phyloP scores from a whole-genome alignment of 2,888 invertebrate species.

The Dicyrtomina minuta region DNA sequence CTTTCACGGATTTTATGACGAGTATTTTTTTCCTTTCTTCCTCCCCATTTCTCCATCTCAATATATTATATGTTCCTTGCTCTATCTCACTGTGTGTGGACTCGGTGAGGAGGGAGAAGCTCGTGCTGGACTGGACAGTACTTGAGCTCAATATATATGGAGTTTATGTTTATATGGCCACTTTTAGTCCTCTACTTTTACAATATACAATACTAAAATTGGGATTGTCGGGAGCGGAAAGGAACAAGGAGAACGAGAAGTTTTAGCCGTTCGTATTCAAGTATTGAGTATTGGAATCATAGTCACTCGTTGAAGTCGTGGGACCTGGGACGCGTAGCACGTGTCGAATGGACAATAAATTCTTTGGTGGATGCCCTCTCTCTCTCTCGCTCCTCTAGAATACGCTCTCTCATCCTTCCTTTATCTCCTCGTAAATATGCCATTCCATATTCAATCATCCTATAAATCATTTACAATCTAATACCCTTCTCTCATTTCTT shows the following conservation, averaged over 20 bases:
- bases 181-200: not conserved
- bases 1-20: conserved; percentile 43
- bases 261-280: not conserved
- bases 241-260: not conserved
- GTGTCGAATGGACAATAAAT: conserved; percentile 43
- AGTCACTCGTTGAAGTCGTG: not conserved
- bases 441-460: conserved; percentile 44
- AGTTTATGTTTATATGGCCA: not conserved
- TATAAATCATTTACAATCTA: conserved; percentile 40
- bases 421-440: conserved; percentile 47
- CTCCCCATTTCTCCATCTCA: conserved; percentile 18
- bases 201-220: not conserved
- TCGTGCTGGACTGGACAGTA: conserved; percentile 4
- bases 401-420: conserved; percentile 33
- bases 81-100: too few species aligned
- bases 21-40: conserved; percentile 37
- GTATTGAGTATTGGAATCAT: not conserved
- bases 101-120: not conserved
- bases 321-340: conserved; percentile 30
- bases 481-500: conserved; percentile 29
- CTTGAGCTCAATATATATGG: not conserved
- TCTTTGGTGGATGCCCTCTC: conserved; percentile 31
- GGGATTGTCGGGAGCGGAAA: too few species aligned
- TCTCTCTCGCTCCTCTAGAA: too few species aligned
- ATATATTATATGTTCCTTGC: too few species aligned